Evolutionary conservation across 64 coral and sea anemone species (phyloP).

Genomic region (Exaiptasia diaphana): DNA sequence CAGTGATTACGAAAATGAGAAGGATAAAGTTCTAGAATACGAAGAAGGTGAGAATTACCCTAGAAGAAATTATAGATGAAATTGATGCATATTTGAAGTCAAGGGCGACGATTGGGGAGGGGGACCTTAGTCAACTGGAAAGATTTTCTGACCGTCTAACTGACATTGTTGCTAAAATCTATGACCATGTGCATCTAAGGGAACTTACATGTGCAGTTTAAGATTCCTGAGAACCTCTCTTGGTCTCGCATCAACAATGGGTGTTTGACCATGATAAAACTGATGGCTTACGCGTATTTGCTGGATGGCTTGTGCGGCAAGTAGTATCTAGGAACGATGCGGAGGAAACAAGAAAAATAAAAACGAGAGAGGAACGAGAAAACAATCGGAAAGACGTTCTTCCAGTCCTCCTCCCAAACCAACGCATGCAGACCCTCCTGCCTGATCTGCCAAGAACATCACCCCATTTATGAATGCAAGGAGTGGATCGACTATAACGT

Average conservation of each 20-base stretch:
- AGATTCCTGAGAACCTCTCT: neutral
- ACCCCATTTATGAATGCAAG: too few relatives aligned
- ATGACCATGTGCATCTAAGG: neutral
- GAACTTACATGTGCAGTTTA: neutral
- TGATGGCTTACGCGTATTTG: neutral
- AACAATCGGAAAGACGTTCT: too few relatives aligned
- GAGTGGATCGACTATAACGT: too few relatives aligned
- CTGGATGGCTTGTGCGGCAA: neutral
- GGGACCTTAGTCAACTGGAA: conserved; percentile 1
- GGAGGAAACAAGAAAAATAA: neutral
- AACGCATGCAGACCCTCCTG: too few relatives aligned
- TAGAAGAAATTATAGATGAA: neutral
- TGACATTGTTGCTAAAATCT: neutral
- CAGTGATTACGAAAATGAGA: too few relatives aligned
- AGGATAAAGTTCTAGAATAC: too few relatives aligned
- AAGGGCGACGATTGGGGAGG: too few relatives aligned
- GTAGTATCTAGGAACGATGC: neutral
- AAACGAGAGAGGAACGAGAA: too few relatives aligned
- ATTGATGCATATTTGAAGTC: neutral
- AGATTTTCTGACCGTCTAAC: conserved; percentile 3
- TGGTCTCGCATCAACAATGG: neutral
- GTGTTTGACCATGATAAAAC: neutral
- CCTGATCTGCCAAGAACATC: too few relatives aligned
- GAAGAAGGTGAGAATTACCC: neutral
- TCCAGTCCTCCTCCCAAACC: too few relatives aligned